Conservation (phyloP, 2,797 vertebrate genomes). For the Sebastes cheni region DNA sequence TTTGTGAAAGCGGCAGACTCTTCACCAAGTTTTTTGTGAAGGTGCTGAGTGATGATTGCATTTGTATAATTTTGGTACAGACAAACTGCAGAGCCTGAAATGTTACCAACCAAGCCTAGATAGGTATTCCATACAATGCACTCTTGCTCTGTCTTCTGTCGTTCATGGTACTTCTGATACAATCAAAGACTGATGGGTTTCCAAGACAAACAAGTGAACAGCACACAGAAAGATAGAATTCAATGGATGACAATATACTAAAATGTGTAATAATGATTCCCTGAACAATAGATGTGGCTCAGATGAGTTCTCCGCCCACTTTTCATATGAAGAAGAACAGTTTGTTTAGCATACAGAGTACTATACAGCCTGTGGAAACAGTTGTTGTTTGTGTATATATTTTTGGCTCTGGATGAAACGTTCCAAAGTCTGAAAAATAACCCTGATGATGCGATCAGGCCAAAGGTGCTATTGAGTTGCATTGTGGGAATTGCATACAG, state of each 20-base stretch:
- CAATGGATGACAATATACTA: neutral
- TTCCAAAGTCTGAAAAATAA: neutral
- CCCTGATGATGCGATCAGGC: neutral
- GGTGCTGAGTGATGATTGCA: slow-evolving; percentile 10
- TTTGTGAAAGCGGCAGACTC: neutral
- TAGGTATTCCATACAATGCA: slow-evolving; percentile 1
- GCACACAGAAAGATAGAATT: neutral
- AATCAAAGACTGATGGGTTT: slow-evolving; percentile 7
- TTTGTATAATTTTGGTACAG: slow-evolving; percentile 8
- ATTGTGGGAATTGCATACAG: neutral
- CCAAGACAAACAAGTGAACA: slow-evolving; percentile 4
- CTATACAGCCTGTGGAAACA: neutral
- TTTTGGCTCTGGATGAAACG: neutral
- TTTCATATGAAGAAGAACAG: neutral
- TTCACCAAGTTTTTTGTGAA: slow-evolving; percentile 8
- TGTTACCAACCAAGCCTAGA: neutral
- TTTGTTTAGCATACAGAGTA: neutral
- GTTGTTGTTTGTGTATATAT: neutral
- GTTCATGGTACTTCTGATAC: neutral
- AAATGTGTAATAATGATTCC: neutral
- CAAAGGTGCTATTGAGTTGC: neutral
- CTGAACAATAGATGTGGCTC: neutral
- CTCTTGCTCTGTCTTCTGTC: neutral
- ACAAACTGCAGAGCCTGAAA: slow-evolving; percentile 14
- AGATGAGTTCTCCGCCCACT: neutral